phyloP scores from a whole-genome alignment of 1,140 invertebrate genomes.

The Latrodectus geometricus region DNA sequence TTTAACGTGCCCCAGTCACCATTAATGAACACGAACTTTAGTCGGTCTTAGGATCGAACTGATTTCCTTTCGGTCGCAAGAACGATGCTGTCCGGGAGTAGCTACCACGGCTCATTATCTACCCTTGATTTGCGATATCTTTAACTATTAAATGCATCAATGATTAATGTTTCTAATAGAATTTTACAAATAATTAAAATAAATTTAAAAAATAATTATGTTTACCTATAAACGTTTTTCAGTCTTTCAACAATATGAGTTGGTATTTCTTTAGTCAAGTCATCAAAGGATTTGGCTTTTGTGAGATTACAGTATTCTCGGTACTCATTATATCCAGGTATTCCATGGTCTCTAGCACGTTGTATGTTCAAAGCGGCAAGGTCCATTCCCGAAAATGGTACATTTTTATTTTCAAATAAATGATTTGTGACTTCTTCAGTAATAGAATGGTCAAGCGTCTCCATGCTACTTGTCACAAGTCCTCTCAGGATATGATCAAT shows the following conservation, averaged over 20 bases:
- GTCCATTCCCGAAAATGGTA: slow-evolving; percentile 77
- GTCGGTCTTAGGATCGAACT: too few species aligned
- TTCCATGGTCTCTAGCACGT: slow-evolving; percentile 70
- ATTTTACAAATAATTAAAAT: background rate
- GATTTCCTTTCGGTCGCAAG: too few species aligned
- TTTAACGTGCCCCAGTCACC: too few species aligned
- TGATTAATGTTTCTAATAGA: too few species aligned
- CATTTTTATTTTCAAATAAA: slow-evolving; percentile 87
- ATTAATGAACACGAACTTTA: too few species aligned
- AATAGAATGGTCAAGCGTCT: slow-evolving; percentile 91
- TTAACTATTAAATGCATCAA: too few species aligned
- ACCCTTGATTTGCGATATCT: too few species aligned
- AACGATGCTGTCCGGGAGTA: too few species aligned
- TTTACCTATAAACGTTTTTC: slow-evolving; percentile 69
- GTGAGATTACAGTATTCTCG: slow-evolving; percentile 83
- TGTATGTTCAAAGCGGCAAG: slow-evolving; percentile 68
- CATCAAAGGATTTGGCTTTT: slow-evolving; percentile 78
- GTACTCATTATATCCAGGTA: slow-evolving; percentile 69
- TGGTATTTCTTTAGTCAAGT: slow-evolving; percentile 77
- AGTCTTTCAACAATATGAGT: slow-evolving; percentile 72
- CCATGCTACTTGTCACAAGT: slow-evolving; percentile 89
- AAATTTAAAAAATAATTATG: background rate
- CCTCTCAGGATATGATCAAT: slow-evolving; percentile 90
- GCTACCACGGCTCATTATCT: too few species aligned
- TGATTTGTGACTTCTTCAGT: slow-evolving; percentile 95